Evolutionary conservation across 2,113 vertebrate species (phyloP), one percentile per base, ranked within the genome.

Genomic region (Orientallactaga bullata): DNA sequence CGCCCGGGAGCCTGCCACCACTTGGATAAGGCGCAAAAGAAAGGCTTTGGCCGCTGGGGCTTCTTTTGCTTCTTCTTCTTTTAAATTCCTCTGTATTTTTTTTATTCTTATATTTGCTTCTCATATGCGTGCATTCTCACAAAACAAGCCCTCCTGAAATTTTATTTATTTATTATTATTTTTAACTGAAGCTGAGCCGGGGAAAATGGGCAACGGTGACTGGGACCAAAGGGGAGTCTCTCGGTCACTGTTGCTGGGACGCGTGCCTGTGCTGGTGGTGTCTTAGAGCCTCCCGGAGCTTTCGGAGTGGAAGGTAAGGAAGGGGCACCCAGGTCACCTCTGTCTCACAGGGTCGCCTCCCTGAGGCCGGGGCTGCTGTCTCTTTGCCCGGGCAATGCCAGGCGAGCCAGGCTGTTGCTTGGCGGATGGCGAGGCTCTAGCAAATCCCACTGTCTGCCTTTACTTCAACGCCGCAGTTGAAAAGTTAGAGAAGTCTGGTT

Each of bases 271-370:
- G 98, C 98, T 99, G 99, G 98, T 98, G 99, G 99, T 98, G 98
- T 98, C 98, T 98, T 99, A 99, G 99, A 98, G 99, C 99, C 99
- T 96, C 97, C 98, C 91, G 73, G 99, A 99, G 99, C 98, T 98
- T 99, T 99, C 99, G 99, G 99, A 99, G 99, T 99, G 99, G 98
- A 99, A 99, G 99, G 99, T 99, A 99, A 99, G 98, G 94, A 95
- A 85, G 87, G 72, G 96, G 94, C 55, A 42, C 69, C 80, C 35
- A 5, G 94, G 93, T 94, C 95, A 90, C 94, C 91, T 96, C 94
- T 89, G 95, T n/a, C 94, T 81, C 95, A 89, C 83, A 3, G 85
- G 95, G 95, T 96, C 95, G 89, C 74, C 86, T 17, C 80, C 28
- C 80, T 71, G 90, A 88, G 95, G 97, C 11, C 65, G n/a, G 28